These are phyloP conservation scores for Acleris holmiana DNA, from an alignment of 2,888 invertebrate genomes.

Conservation along the genomic window DNA sequence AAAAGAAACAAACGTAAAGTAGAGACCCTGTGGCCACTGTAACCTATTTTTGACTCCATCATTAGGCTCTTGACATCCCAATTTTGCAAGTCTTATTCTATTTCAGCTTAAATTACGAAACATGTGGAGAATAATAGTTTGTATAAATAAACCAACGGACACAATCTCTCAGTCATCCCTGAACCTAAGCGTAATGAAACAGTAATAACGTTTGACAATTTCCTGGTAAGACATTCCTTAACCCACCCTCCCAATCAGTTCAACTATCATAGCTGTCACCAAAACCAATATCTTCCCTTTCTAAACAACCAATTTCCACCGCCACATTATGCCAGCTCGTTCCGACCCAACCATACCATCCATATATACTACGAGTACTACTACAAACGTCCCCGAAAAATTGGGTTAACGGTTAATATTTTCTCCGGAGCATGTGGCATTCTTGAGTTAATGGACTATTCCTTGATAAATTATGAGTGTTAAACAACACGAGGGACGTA, in stretches of 20 bases:
- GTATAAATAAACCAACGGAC: no score
- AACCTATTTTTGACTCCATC: no score
- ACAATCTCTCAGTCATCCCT: no score
- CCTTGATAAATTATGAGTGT: conserved; percentile 63
- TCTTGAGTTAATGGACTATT: conserved; percentile 61
- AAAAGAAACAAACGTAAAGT: no score
- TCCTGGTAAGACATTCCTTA: neutral
- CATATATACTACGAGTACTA: conserved; percentile 7
- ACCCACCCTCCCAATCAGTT: neutral
- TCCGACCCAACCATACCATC: neutral
- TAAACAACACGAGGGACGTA: conserved; percentile 7
- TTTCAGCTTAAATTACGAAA: no score
- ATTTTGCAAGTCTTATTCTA: no score
- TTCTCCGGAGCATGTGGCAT: conserved; percentile 50
- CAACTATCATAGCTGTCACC: neutral
- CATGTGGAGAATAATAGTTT: no score
- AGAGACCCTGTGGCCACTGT: no score
- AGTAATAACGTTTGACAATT: no score
- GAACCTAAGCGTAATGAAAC: no score
- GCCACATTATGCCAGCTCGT: neutral
- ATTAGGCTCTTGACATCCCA: no score
- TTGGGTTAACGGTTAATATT: conserved; percentile 68
- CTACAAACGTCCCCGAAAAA: conserved; percentile 47
- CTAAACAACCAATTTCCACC: conserved; percentile 2
- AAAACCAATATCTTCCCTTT: neutral